Percentiles rank a stretch among this genome's conserved stretches.
phyloP scores from a whole-genome alignment of 2,113 vertebrate genomes.

The Myiozetetes cayanensis region DNA sequence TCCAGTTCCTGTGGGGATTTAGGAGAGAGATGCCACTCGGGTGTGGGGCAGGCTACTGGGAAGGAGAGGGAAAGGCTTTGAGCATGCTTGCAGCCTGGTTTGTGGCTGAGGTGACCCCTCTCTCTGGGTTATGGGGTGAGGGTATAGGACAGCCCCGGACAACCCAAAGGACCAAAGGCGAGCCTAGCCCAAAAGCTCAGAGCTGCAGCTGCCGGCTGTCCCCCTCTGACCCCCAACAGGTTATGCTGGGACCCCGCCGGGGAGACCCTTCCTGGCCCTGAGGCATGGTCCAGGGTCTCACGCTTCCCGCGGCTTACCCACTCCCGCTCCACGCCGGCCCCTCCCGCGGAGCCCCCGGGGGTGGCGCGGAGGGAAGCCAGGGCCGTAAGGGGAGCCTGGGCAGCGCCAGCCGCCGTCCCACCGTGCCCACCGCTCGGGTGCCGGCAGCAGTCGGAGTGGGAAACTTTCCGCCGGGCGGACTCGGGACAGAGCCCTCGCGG shows the following conservation, averaged over 20 bases:
- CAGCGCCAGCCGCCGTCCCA: not conserved
- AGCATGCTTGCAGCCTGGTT: not conserved
- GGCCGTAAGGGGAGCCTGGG: not conserved
- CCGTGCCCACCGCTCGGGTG: too few species aligned
- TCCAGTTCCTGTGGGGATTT: not conserved
- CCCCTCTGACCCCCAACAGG: too few species aligned
- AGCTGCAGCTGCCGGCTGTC: not conserved
- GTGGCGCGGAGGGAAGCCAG: not conserved
- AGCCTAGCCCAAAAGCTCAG: not conserved
- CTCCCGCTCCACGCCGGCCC: not conserved
- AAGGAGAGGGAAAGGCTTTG: not conserved
- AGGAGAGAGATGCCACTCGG: not conserved
- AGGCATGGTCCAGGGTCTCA: not conserved
- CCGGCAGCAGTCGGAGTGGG: not conserved
- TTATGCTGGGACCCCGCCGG: too few species aligned
- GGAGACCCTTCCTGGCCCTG: not conserved
- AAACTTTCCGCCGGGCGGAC: constrained; percentile 5
- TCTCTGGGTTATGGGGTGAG: not conserved
- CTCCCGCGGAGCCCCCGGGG: not conserved
- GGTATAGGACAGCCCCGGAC: not conserved
- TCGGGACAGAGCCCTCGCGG: not conserved
- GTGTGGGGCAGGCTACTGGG: not conserved
- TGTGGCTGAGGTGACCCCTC: not conserved
- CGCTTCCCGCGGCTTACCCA: not conserved
- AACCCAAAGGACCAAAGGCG: not conserved